Conservation (phyloP, 2,113 vertebrate species). For the Columbina picui region DNA sequence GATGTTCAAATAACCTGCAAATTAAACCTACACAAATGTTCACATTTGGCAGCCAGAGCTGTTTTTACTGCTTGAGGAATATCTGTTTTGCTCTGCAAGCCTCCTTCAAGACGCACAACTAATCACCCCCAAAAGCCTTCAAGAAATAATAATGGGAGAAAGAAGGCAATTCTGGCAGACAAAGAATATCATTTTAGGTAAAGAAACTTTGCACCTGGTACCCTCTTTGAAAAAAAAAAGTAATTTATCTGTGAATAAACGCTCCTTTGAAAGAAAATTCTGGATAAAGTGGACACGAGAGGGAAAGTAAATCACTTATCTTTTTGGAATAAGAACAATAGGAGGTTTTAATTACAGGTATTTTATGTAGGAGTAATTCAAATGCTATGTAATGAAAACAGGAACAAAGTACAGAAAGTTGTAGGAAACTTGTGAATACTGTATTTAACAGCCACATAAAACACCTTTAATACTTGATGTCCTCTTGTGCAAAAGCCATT, state of each 20-base stretch:
- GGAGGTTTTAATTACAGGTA: background rate
- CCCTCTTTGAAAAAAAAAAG: background rate
- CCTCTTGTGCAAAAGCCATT: background rate
- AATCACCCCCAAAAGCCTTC: background rate
- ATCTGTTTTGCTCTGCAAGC: background rate
- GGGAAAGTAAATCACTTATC: background rate
- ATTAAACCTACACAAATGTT: background rate
- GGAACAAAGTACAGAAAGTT: background rate
- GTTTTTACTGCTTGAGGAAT: background rate
- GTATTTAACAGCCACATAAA: background rate
- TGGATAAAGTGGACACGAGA: background rate
- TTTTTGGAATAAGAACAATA: background rate
- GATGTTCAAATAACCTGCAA: background rate
- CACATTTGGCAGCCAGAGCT: background rate
- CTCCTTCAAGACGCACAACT: background rate
- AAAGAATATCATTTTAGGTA: background rate
- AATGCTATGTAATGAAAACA: background rate
- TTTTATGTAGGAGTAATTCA: background rate
- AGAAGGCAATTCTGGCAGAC: background rate
- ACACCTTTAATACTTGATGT: background rate
- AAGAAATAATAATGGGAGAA: background rate
- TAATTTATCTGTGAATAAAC: background rate
- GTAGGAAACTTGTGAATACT: background rate
- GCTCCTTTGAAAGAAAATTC: background rate
- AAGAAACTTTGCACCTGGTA: background rate